These are phyloP conservation scores for Melanostoma mellinum DNA, from an alignment of 2,888 invertebrate genomes.

Conservation along the genomic window DNA sequence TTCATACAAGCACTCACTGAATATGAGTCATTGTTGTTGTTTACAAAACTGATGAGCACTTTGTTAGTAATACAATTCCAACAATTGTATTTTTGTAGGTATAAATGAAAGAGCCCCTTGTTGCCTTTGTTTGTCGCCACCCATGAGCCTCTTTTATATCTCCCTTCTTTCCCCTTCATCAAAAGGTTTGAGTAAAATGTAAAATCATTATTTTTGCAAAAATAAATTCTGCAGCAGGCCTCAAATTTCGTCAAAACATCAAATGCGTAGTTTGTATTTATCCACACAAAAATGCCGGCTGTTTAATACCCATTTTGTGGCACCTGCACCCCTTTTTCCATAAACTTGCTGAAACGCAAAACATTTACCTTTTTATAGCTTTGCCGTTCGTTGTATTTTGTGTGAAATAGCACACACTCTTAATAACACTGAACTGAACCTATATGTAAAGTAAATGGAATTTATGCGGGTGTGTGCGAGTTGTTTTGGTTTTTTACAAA, in stretches of 20 bases:
- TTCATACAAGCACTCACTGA: too few relatives aligned
- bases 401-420: background rate
- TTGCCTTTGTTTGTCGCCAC: conserved; percentile 3
- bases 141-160: conserved; percentile 9
- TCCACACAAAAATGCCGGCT: conserved; percentile 62
- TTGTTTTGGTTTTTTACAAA: conserved; percentile 62
- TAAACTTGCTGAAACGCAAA: conserved; percentile 42
- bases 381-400: conserved; percentile 12
- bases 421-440: conserved; percentile 6
- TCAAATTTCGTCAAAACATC: conserved; percentile 30
- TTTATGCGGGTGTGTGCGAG: conserved; percentile 27
- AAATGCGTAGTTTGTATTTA: conserved; percentile 71
- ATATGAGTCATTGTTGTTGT: too few relatives aligned
- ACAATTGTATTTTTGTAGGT: too few relatives aligned
- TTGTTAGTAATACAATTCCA: too few relatives aligned
- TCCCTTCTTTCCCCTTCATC: too few relatives aligned
- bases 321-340: background rate
- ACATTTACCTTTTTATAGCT: background rate
- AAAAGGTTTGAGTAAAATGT: background rate
- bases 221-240: conserved; percentile 20
- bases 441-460: conserved; percentile 5
- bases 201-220: background rate
- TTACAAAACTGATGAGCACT: too few relatives aligned
- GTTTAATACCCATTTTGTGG: conserved; percentile 38
- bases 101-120: background rate